These are phyloP conservation scores for Epinotia brunnichana DNA, from an alignment of 2,888 invertebrate genomes.

Conservation along the genomic window DNA sequence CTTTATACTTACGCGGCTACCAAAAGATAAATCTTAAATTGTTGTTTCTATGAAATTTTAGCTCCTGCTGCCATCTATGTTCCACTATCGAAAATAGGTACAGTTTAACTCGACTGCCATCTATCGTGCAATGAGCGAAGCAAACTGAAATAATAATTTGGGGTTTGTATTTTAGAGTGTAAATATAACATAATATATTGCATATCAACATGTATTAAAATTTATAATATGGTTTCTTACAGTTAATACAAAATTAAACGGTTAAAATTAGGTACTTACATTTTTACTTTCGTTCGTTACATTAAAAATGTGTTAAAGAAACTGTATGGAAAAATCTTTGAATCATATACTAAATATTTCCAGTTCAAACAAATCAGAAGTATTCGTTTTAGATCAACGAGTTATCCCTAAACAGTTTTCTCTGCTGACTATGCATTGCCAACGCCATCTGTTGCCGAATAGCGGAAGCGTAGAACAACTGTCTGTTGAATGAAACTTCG, in stretches of 20 bases:
- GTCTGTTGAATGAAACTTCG: not conserved
- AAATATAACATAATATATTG: too few species aligned
- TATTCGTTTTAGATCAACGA: too few species aligned
- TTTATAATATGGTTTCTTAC: too few species aligned
- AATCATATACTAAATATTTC: too few species aligned
- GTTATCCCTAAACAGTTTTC: not conserved
- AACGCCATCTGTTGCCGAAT: conserved; percentile 58
- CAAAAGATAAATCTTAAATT: too few species aligned
- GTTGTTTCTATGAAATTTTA: not conserved
- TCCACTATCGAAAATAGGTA: conserved; percentile 5
- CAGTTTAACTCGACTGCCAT: conserved; percentile 16
- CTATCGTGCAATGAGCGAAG: not conserved
- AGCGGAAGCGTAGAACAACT: conserved; percentile 47
- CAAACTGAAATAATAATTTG: not conserved
- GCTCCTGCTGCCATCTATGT: conserved; percentile 26
- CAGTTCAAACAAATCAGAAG: too few species aligned
- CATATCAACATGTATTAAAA: not conserved
- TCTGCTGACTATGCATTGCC: not conserved
- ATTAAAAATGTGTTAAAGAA: too few species aligned
- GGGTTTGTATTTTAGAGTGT: not conserved
- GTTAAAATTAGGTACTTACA: too few species aligned
- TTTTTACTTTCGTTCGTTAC: too few species aligned
- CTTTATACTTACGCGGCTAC: too few species aligned
- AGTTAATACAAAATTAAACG: too few species aligned
- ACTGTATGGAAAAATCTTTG: too few species aligned